Conservation (phyloP, 1,140 invertebrate species). For the Helicoverpa armigera region DNA sequence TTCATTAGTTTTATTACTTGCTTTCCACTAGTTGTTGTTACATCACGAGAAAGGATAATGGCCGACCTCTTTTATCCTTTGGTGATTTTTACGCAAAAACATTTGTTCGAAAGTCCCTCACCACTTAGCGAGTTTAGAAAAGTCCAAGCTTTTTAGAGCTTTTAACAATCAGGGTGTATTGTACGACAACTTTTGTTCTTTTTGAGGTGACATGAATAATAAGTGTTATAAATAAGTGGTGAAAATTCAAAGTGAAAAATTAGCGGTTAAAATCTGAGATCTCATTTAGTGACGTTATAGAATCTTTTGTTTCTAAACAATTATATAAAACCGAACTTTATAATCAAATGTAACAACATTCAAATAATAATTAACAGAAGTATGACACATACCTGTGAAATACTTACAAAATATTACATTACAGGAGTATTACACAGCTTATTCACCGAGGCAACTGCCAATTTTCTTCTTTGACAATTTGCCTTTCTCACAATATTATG, state of each 20-base stretch:
- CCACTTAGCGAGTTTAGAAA: not conserved
- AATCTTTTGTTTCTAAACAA: no score
- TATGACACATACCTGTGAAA: not conserved
- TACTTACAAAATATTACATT: not conserved
- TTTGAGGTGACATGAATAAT: not conserved
- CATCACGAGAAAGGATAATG: slow-evolving; percentile 34
- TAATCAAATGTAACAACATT: no score
- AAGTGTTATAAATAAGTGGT: not conserved
- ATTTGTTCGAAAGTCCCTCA: slow-evolving; percentile 9
- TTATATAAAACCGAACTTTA: no score
- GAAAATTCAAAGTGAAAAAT: not conserved
- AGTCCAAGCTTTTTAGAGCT: not conserved
- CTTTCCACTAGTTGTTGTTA: slow-evolving; percentile 6
- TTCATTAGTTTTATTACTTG: slow-evolving; percentile 47
- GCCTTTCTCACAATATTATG: not conserved
- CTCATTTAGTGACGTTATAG: no score
- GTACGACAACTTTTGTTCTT: not conserved
- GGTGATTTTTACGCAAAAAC: slow-evolving; percentile 16
- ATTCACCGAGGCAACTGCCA: slow-evolving; percentile 18
- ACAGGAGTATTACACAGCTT: not conserved
- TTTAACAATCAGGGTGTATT: slow-evolving; percentile 11
- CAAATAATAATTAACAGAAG: not conserved
- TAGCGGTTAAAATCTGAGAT: no score
- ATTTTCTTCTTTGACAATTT: slow-evolving; percentile 8
- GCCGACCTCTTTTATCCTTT: slow-evolving; percentile 21